These are phyloP conservation scores for Drosophila funebris DNA, from an alignment of 1,140 invertebrate genomes.

Conservation along the genomic window DNA sequence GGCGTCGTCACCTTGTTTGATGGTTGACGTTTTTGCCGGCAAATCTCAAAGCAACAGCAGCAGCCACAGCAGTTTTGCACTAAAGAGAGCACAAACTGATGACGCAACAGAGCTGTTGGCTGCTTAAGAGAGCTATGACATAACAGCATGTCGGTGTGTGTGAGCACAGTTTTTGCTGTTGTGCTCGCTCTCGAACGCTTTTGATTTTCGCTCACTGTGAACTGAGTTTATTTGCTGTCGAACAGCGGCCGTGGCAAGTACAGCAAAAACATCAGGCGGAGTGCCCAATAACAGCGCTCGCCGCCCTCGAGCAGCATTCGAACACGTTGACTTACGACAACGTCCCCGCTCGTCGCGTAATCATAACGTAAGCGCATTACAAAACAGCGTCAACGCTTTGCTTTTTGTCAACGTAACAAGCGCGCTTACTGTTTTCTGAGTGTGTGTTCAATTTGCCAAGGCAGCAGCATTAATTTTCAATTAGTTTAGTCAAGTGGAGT, in stretches of 20 bases:
- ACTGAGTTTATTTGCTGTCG: conserved; percentile 58
- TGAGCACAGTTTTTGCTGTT: not conserved
- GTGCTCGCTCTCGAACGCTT: conserved; percentile 13
- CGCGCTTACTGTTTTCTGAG: conserved; percentile 7
- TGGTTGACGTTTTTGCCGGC: conserved; percentile 75
- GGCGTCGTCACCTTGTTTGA: conserved; percentile 67
- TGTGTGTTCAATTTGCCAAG: conserved; percentile 6
- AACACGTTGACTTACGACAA: conserved; percentile 57
- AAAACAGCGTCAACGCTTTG: conserved; percentile 56
- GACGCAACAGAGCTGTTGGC: conserved; percentile 33
- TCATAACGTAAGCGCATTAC: conserved; percentile 72
- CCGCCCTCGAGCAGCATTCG: conserved; percentile 37
- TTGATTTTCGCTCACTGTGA: not conserved
- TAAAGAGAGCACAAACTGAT: conserved; percentile 42
- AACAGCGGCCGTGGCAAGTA: conserved; percentile 74
- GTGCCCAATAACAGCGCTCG: conserved; percentile 34
- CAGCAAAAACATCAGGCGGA: conserved; percentile 48
- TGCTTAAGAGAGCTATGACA: conserved; percentile 44
- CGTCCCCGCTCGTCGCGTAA: conserved; percentile 51
- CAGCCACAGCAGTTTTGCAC: conserved; percentile 8
- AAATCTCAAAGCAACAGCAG: conserved; percentile 49
- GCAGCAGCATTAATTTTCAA: conserved; percentile 17
- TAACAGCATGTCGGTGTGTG: conserved; percentile 20
- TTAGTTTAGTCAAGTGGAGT: conserved; percentile 5
- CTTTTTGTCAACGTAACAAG: conserved; percentile 43